Base-by-base conservation (phyloP, 2,113 vertebrate genomes). In the Sminthopsis crassicaudata region DNA sequence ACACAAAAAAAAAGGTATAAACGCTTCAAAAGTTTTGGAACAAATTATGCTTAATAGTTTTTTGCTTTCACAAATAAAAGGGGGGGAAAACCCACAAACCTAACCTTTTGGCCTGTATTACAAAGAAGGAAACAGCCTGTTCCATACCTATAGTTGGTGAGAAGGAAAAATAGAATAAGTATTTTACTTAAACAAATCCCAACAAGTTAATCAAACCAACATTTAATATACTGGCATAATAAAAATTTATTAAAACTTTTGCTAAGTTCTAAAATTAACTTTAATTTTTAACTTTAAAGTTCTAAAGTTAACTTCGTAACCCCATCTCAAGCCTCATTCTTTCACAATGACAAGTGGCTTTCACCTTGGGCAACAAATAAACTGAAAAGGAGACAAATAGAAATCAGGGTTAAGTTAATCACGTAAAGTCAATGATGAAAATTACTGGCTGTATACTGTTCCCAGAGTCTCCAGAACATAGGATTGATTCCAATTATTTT, bases 51-150 rank as follows among this genome's bases (percentile, higher is more conserved):
- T 92, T 14, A 93, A 93, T n/a, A 84, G 1, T 84, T 42, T 9
- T 95, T 90, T 96, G 95, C 90, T 89, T 57, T 93, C 36, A 94
- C 46, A 46, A 96, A 16, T 88, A 96, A 90, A 94, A 95, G 30
- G 55, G 93, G 42, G 36, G 10, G 8, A 91, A 89, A 90, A 57
- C 27, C 6, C 50, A 51, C 50, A 51, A 51, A 96, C 98, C 98
- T 97, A 97, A 99, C 99, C 99, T 99, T 99, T 93, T 97, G 98
- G 52, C 99, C 99, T 89, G 99, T 99, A 92, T 99, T 99, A 97
- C 98, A 99, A 91, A 99, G 99, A 97, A 99, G 98, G 98, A 99
- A 99, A 97, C 99, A 99, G 19, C 99, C 99, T 36, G 99, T 99
- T 93, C 99, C 99, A 2, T 99, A 99, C 96, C 99, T 99, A 97